Evolutionary conservation across 2,888 invertebrate genomes (phyloP).

Genomic region (Trissoscelio sp.): DNA sequence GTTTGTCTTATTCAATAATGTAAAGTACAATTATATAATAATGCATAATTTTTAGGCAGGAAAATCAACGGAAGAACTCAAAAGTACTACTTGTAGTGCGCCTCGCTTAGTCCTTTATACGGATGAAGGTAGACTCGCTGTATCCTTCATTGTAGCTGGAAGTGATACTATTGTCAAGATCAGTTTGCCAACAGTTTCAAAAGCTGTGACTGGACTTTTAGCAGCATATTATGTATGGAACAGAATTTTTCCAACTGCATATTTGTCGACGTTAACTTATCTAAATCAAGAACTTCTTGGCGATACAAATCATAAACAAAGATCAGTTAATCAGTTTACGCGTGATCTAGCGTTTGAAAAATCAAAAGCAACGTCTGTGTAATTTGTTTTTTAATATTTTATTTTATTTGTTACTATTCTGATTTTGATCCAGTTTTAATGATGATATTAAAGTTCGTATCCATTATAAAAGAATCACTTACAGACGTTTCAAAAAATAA

Average conservation of each 20-base stretch:
- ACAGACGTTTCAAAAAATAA: too few relatives aligned
- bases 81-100: not conserved
- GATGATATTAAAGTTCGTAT: too few relatives aligned
- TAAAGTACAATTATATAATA: not conserved
- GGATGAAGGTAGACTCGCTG: constrained; percentile 8
- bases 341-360: constrained; percentile 1
- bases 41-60: constrained; percentile 25
- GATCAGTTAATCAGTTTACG: constrained; percentile 23
- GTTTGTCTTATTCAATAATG: not conserved
- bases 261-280: constrained; percentile 26
- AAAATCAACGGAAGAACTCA: constrained; percentile 18
- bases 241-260: constrained; percentile 19
- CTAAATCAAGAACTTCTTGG: constrained; percentile 17
- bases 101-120: constrained; percentile 17
- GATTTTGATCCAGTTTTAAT: too few relatives aligned
- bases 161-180: constrained; percentile 1
- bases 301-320: constrained; percentile 27
- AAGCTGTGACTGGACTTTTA: constrained; percentile 20
- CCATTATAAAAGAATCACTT: too few relatives aligned
- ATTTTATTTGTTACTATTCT: too few relatives aligned
- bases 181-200: constrained; percentile 9
- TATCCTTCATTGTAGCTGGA: constrained; percentile 27
- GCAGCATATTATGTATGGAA: constrained; percentile 41
- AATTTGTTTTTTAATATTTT: not conserved
- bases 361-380: too few relatives aligned